phyloP scores from a whole-genome alignment of 2,888 invertebrate species.

The Dyspetes luteomarginatus region DNA sequence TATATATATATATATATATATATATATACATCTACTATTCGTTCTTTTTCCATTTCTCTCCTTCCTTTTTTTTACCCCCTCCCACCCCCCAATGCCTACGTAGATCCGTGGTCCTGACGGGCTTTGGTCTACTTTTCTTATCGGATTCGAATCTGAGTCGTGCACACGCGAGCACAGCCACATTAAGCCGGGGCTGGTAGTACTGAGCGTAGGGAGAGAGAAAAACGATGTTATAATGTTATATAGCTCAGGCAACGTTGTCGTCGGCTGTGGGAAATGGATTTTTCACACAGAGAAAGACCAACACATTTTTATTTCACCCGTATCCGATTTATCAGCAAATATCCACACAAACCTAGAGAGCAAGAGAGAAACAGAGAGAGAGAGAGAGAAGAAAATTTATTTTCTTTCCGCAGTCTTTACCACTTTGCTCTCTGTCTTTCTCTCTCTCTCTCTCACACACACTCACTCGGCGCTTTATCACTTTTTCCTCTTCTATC shows the following conservation, averaged over 20 bases:
- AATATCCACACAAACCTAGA: conserved; percentile 25
- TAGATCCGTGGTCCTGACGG: conserved; percentile 55
- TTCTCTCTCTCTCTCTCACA: background rate
- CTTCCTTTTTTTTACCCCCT: background rate
- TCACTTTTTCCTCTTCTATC: conserved; percentile 2
- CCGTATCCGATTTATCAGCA: conserved; percentile 46
- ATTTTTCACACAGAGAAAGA: conserved; percentile 50
- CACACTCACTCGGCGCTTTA: background rate
- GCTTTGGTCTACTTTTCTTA: conserved; percentile 64
- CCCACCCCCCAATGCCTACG: conserved; percentile 27
- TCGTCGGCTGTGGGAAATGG: conserved; percentile 58
- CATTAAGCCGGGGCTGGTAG: conserved; percentile 56
- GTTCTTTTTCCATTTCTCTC: conserved; percentile 11
- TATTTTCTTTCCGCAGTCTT: conserved; percentile 46
- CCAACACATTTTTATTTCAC: conserved; percentile 5
- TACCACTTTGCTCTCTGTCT: conserved; percentile 10
- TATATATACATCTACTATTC: background rate
- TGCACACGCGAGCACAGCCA: conserved; percentile 58
- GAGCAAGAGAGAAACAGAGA: background rate
- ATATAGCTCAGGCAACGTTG: conserved; percentile 23
- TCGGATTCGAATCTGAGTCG: conserved; percentile 64
- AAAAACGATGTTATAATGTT: background rate
- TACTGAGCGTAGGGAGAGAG: conserved; percentile 34
- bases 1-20: background rate
- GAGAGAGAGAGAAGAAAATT: conserved; percentile 30